Evolutionary conservation across 2,797 vertebrate genomes (phyloP).

Genomic region (Bradypodion pumilum): DNA sequence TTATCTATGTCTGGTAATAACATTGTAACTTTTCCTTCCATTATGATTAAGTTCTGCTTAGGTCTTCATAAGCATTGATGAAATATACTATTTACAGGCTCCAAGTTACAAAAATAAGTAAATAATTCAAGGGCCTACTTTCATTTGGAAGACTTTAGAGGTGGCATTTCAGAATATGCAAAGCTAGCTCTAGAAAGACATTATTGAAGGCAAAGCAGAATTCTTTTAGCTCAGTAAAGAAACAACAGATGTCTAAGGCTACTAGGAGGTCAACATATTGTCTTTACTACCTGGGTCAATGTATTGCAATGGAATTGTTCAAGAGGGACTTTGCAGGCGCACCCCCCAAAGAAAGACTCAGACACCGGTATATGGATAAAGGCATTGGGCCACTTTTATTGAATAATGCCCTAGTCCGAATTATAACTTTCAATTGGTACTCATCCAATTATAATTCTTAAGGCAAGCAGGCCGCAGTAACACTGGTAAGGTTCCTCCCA

Average conservation of each 20-base stretch:
- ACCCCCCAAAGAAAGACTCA: too few species aligned
- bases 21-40: neutral
- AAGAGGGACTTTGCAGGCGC: too few species aligned
- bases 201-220: neutral
- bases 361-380: too few species aligned
- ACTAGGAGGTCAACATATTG: constrained; percentile 1
- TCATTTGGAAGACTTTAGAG: too few species aligned
- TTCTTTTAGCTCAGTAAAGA: constrained; percentile 36
- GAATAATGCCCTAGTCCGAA: too few species aligned
- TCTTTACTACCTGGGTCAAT: constrained; percentile 31
- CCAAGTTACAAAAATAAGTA: neutral
- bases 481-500: too few species aligned
- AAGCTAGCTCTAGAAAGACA: neutral
- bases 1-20: neutral
- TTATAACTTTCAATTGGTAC: too few species aligned
- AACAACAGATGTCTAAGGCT: constrained; percentile 31
- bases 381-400: too few species aligned
- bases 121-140: too few species aligned
- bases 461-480: too few species aligned
- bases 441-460: too few species aligned
- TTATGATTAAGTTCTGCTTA: neutral
- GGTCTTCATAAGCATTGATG: neutral
- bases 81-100: neutral
- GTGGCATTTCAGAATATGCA: neutral
- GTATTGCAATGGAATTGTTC: constrained; percentile 34